Base-by-base conservation (phyloP, 2,888 invertebrate genomes). In the Mythimna impura region DNA sequence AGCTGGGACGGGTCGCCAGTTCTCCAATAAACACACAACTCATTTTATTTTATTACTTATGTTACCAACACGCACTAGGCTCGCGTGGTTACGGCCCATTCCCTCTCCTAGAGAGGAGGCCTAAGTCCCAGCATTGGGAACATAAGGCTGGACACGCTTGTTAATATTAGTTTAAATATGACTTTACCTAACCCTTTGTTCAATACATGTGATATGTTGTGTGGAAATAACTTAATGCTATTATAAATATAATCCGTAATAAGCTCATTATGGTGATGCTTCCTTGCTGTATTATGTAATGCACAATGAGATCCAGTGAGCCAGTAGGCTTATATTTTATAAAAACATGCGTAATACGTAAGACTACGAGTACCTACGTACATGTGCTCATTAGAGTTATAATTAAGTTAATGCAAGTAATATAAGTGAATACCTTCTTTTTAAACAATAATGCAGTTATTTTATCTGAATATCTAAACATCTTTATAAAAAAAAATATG, bases 171-270 rank as follows among this genome's bases (percentile, higher is more conserved):
- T n/a, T 17, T 17, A 30, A 30, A 20, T 22, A 30, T 4, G 3
- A 9, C 22, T 67, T 14, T 22, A 9, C 36, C n/a, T 50, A 52
- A 25, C 25, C 43, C 36, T 74, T 78, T 60, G 3, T 20, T n/a
- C 10, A 60, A 30, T 6, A 34, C 20, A 61, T 17, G 22, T 1
- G 6, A 54, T 22, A 36, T 60, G 78, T 22, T 40, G 36, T 36
- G 20, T 40, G 22, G 22, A 47, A 65, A 22, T 25, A 54, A 22
- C 22, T 57, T 80, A 77, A 78, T 66, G 47, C 9, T 57, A 81
- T 81, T 57, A 66, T 25, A 57, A 62, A 81, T 54, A 81, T 62
- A 77, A 77, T 77, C 57, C 62, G 14, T 22, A 14, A 69, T 81
- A 81, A 77, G 66, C 78, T 55, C 50, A 55, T 77, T 77, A 77